These are phyloP conservation scores for Eupithecia vulgata DNA, from an alignment of 2,888 invertebrate genomes.

Conservation along the genomic window DNA sequence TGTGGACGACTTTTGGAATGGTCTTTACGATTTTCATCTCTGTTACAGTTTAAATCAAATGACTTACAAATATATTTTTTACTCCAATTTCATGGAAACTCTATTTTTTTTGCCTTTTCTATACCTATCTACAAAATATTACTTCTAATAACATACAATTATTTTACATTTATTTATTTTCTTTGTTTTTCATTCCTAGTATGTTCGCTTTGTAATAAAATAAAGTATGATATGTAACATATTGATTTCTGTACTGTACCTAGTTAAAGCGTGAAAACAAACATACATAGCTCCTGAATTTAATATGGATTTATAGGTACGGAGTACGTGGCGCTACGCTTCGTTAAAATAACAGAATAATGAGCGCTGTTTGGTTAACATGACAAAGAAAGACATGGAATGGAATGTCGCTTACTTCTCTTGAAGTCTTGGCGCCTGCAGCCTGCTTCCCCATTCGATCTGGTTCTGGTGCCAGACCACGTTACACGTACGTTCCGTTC, in stretches of 20 bases:
- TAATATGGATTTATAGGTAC: not conserved
- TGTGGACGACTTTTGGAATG: not conserved
- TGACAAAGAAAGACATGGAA: constrained; percentile 68
- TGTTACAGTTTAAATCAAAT: not conserved
- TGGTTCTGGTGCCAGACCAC: constrained; percentile 68
- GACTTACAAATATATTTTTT: too few relatives aligned
- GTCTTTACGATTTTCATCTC: not conserved
- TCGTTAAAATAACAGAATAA: constrained; percentile 82
- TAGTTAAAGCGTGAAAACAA: constrained; percentile 2
- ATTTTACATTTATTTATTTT: too few relatives aligned
- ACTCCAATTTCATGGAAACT: too few relatives aligned
- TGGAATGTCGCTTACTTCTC: constrained; percentile 65
- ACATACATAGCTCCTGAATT: not conserved
- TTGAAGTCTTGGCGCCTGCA: constrained; percentile 66
- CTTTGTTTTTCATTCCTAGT: too few relatives aligned
- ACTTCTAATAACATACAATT: too few relatives aligned
- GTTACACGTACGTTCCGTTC: constrained; percentile 52
- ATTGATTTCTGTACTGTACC: not conserved
- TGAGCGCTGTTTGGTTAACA: constrained; percentile 78
- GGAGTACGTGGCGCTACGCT: constrained; percentile 57
- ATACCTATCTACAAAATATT: too few relatives aligned
- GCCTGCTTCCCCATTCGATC: constrained; percentile 68
- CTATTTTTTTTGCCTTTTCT: too few relatives aligned
- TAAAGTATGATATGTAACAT: not conserved
- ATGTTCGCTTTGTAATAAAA: not conserved